A percentile compares a stretch with the other conserved stretches of the same genome.
phyloP scores from a whole-genome alignment of 1,140 invertebrate genomes.

The Drosophila trapezifrons region DNA sequence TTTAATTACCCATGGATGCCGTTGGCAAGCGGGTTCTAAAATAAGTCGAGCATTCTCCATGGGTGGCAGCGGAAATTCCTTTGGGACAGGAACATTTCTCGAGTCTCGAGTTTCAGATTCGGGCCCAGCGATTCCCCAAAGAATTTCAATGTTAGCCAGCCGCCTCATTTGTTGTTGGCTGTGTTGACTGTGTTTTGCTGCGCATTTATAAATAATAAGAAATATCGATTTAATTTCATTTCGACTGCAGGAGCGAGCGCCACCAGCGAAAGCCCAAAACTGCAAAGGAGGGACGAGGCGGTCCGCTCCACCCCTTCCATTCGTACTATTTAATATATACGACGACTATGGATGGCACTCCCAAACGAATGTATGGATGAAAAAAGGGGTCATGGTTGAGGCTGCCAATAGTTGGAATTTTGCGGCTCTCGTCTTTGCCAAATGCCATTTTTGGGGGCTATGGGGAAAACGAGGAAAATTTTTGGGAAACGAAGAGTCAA shows the following conservation, averaged over 20 bases:
- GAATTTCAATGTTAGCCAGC: constrained; percentile 24
- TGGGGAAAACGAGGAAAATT: neutral
- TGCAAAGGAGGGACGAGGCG: constrained; percentile 29
- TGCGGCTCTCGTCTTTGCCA: constrained; percentile 8
- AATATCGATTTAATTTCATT: constrained; percentile 77
- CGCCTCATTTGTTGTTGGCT: constrained; percentile 7
- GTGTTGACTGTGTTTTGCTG: constrained; percentile 28
- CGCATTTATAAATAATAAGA: constrained; percentile 78
- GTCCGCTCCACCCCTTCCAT: neutral
- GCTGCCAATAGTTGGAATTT: constrained; percentile 45
- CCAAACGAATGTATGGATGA: neutral
- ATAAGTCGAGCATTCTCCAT: neutral
- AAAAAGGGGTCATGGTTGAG: constrained; percentile 56
- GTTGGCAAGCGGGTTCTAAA: neutral
- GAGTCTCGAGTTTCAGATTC: constrained; percentile 3
- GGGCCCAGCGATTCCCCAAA: constrained; percentile 33
- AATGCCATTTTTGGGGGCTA: constrained; percentile 12
- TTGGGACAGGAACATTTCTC: constrained; percentile 1
- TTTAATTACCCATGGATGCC: constrained; percentile 34
- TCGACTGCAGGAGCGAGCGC: constrained; percentile 22
- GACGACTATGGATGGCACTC: constrained; percentile 11
- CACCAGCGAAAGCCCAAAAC: constrained; percentile 31
- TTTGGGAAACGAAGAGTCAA: neutral
- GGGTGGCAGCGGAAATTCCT: constrained; percentile 12
- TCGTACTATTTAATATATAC: constrained; percentile 14